Percentiles rank a stretch among this genome's conserved stretches.
Evolutionary conservation across 2,113 vertebrate genomes (phyloP).

Genomic region (Rhabdomys dilectus): DNA sequence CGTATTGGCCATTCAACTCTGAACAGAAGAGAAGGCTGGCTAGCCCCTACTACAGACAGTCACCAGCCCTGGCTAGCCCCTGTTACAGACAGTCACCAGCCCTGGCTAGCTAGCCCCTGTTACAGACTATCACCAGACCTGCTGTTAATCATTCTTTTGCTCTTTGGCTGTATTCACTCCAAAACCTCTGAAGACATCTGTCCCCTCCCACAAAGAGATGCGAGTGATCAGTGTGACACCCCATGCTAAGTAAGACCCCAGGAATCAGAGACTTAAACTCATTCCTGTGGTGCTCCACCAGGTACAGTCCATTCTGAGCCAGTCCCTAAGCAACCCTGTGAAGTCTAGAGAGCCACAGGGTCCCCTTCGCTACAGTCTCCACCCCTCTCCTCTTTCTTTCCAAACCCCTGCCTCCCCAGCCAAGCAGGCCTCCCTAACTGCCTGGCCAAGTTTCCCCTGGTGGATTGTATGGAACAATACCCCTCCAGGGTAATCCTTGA

Average conservation of each 20-base stretch:
- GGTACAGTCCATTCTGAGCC: background rate
- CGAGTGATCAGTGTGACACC: background rate
- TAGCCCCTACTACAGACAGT: background rate
- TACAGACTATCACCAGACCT: background rate
- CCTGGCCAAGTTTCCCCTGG: constrained; percentile 3
- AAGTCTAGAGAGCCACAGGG: background rate
- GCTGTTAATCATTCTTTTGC: background rate
- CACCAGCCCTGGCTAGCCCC: background rate
- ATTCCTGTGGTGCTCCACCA: background rate
- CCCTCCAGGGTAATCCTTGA: background rate
- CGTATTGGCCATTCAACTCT: background rate
- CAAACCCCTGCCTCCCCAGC: background rate
- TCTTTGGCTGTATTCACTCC: background rate
- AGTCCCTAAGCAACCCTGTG: background rate
- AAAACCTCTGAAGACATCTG: constrained; percentile 5
- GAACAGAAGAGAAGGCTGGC: background rate
- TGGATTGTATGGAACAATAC: constrained; percentile 29
- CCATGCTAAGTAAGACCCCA: background rate
- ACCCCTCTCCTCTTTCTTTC: background rate
- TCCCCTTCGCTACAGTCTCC: background rate
- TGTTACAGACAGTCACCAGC: background rate
- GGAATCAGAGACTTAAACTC: background rate
- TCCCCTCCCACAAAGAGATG: background rate
- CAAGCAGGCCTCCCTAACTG: background rate
- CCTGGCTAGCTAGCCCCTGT: background rate